These are phyloP conservation scores for Cotesia glomerata DNA, from an alignment of 1,140 invertebrate genomes.

Conservation along the genomic window DNA sequence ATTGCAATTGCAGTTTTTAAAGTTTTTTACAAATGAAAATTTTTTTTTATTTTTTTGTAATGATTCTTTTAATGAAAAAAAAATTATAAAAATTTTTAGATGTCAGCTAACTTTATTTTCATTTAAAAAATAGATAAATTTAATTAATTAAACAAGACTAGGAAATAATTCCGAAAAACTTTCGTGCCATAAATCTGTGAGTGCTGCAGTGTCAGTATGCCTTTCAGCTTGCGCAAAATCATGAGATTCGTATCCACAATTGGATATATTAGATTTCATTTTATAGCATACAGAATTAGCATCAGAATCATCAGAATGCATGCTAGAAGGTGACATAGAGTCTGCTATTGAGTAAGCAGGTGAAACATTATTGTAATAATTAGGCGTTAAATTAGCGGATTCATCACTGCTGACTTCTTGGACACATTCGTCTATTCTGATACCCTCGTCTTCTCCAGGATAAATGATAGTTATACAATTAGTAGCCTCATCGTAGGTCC, in stretches of 20 bases:
- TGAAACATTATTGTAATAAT: conserved; percentile 38
- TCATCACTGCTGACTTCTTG: conserved; percentile 48
- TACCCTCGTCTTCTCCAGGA: conserved; percentile 64
- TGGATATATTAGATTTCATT: conserved; percentile 48
- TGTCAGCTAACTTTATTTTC: no score
- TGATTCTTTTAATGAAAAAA: no score
- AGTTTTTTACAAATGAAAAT: no score
- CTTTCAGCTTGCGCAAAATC: conserved; percentile 45
- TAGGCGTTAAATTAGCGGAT: conserved; percentile 27
- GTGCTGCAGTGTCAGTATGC: conserved; percentile 50
- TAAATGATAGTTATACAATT: conserved; percentile 77
- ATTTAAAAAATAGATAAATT: conserved; percentile 14
- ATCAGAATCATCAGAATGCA: conserved; percentile 53
- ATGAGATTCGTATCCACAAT: conserved; percentile 60
- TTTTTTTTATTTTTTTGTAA: no score
- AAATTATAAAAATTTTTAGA: no score
- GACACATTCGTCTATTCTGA: conserved; percentile 53
- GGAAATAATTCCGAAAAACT: conserved; percentile 71
- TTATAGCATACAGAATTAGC: conserved; percentile 28
- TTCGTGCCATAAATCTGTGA: conserved; percentile 69
- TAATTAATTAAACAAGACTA: conserved; percentile 59
- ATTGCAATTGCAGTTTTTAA: no score
- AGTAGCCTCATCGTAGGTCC: conserved; percentile 73
- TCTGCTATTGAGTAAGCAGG: conserved; percentile 46
- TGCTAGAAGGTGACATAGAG: conserved; percentile 51